Evolutionary conservation across 2,888 invertebrate genomes (phyloP).

Genomic region (Homarus gammarus): DNA sequence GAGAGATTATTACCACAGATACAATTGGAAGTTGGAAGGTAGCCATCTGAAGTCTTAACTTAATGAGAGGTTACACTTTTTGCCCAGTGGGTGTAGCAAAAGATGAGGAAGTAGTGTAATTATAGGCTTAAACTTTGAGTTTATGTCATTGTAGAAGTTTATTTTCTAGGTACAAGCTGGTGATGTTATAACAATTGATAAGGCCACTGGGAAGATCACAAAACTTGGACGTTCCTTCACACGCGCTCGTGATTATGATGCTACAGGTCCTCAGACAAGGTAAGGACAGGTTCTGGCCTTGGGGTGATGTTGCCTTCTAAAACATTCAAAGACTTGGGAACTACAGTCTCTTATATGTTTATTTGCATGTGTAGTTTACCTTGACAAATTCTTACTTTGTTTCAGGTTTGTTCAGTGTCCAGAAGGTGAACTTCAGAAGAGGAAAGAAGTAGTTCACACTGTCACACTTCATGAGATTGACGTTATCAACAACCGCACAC

Average conservation of each 20-base stretch:
- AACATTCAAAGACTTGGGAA: too few species aligned
- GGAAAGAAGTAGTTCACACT: constrained; percentile 97
- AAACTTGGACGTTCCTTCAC: constrained; percentile 96
- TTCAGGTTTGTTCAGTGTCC: constrained; percentile 96
- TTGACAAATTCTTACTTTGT: background rate
- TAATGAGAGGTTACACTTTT: too few species aligned
- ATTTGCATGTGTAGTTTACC: too few species aligned
- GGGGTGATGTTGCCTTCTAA: too few species aligned
- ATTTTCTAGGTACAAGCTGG: constrained; percentile 88
- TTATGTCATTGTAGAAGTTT: background rate
- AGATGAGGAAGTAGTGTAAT: too few species aligned
- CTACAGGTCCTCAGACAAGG: constrained; percentile 87
- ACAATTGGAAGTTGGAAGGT: too few species aligned
- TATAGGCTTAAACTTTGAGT: too few species aligned
- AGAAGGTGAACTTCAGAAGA: constrained; percentile 98
- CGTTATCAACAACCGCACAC: constrained; percentile 98
- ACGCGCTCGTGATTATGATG: constrained; percentile 97
- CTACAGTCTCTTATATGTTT: too few species aligned
- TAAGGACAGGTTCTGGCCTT: too few species aligned
- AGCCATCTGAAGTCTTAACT: too few species aligned
- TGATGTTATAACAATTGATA: constrained; percentile 98
- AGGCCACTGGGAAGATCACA: constrained; percentile 96
- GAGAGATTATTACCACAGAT: too few species aligned
- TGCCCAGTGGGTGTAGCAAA: too few species aligned
- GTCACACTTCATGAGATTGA: constrained; percentile 99